These are phyloP conservation scores for Nephrotoma flavescens DNA, from an alignment of 2,888 invertebrate genomes.

Conservation along the genomic window DNA sequence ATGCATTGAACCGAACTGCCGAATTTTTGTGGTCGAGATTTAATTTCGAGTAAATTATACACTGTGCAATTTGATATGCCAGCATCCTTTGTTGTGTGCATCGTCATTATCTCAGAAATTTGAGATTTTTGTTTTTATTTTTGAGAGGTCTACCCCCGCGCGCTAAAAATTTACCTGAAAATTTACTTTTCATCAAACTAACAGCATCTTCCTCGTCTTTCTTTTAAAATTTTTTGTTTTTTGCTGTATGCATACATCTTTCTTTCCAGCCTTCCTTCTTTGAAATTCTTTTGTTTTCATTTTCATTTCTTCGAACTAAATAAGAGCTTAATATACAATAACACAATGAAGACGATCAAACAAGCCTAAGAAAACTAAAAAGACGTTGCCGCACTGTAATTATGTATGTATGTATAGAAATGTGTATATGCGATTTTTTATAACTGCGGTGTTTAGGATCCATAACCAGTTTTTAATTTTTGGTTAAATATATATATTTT, in stretches of 20 bases:
- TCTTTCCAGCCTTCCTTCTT: background rate
- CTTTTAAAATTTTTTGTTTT: background rate
- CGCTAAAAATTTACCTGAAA: background rate
- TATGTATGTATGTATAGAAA: background rate
- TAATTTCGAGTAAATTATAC: background rate
- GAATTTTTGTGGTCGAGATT: background rate
- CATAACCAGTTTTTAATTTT: background rate
- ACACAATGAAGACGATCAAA: background rate
- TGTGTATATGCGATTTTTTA: background rate
- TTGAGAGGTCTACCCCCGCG: background rate
- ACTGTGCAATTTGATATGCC: background rate
- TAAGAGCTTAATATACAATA: background rate
- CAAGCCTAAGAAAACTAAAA: background rate
- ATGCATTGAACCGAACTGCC: conserved; percentile 2
- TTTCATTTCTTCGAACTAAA: background rate
- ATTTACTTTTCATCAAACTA: background rate
- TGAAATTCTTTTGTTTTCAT: background rate
- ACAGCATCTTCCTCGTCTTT: background rate
- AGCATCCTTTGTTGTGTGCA: background rate
- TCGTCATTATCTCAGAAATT: background rate
- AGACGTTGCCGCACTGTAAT: background rate
- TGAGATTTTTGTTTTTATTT: background rate
- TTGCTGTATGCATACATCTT: background rate
- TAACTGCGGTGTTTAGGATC: background rate
- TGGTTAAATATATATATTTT: background rate